These are phyloP conservation scores for Cacatua alba DNA, from an alignment of 2,113 vertebrate species.

Conservation along the genomic window DNA sequence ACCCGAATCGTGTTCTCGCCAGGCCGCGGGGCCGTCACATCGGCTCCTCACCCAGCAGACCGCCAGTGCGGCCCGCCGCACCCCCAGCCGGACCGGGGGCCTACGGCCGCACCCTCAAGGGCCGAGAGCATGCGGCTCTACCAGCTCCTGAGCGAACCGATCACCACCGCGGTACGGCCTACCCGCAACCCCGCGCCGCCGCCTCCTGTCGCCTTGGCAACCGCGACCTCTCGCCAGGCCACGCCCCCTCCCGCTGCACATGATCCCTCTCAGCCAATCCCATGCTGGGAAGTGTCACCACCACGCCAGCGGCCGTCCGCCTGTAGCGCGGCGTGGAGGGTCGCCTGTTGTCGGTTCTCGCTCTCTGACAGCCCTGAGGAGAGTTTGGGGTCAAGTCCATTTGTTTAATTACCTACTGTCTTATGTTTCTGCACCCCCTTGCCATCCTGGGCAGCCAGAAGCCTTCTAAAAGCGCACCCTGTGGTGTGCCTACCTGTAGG, in stretches of 20 bases:
- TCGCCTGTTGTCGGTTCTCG: rapidly evolving
- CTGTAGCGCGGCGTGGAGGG: too few relatives aligned
- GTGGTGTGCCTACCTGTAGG: rapidly evolving
- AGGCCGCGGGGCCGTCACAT: background rate
- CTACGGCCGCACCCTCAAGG: background rate
- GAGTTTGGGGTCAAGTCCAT: rapidly evolving
- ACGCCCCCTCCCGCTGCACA: background rate
- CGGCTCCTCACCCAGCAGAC: background rate
- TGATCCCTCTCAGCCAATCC: background rate
- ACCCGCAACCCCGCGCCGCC: background rate
- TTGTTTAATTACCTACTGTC: rapidly evolving
- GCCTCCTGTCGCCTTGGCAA: background rate
- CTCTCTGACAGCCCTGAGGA: background rate
- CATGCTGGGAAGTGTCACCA: rapidly evolving
- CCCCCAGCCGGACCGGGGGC: background rate
- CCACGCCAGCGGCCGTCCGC: rapidly evolving
- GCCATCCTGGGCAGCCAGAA: too few relatives aligned
- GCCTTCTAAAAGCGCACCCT: background rate
- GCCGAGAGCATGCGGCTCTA: background rate
- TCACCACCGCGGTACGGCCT: background rate
- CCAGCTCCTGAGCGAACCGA: background rate
- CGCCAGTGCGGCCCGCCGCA: too few relatives aligned
- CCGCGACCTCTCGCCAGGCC: background rate
- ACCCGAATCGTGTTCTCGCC: background rate
- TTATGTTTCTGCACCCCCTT: rapidly evolving